Percentiles rank a stretch among this genome's conserved stretches.
These are phyloP conservation scores for Marasmarcha lunaedactyla DNA, from an alignment of 2,888 invertebrate genomes.

Conservation along the genomic window DNA sequence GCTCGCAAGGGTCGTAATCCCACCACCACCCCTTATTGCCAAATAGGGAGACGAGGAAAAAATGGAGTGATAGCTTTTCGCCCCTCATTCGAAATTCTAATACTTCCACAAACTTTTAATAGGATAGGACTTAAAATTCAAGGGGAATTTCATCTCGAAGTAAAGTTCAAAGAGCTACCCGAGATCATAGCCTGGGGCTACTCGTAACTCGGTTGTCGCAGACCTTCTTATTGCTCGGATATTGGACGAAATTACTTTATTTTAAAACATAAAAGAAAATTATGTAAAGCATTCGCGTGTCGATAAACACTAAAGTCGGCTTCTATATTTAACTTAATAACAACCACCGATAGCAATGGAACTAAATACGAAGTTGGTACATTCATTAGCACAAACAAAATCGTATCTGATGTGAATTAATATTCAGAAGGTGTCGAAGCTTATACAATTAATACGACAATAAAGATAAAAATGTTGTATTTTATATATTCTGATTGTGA, in stretches of 20 bases:
- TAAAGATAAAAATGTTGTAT: not conserved
- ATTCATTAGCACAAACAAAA: too few relatives aligned
- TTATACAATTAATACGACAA: not conserved
- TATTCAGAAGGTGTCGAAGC: not conserved
- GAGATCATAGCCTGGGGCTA: constrained; percentile 27
- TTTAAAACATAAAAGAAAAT: constrained; percentile 4
- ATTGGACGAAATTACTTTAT: constrained; percentile 12
- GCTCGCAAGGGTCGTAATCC: constrained; percentile 25
- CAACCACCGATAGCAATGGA: too few relatives aligned
- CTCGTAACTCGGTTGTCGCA: constrained; percentile 19
- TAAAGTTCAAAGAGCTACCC: constrained; percentile 39
- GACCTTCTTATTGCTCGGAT: constrained; percentile 21
- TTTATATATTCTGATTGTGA: not conserved
- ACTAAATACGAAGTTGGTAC: too few relatives aligned
- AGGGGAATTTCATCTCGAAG: constrained; percentile 46
- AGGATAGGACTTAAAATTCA: constrained; percentile 65
- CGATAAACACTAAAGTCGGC: too few relatives aligned
- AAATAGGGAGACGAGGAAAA: constrained; percentile 39
- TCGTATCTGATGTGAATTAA: not conserved
- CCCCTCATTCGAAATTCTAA: constrained; percentile 67
- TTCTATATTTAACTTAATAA: too few relatives aligned
- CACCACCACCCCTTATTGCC: constrained; percentile 25
- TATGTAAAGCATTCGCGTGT: not conserved
- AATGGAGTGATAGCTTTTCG: constrained; percentile 59
- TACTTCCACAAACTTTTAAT: constrained; percentile 67